Conservation (phyloP, 92 coral and sea anemone species). For the Zoanthus gigantus region DNA sequence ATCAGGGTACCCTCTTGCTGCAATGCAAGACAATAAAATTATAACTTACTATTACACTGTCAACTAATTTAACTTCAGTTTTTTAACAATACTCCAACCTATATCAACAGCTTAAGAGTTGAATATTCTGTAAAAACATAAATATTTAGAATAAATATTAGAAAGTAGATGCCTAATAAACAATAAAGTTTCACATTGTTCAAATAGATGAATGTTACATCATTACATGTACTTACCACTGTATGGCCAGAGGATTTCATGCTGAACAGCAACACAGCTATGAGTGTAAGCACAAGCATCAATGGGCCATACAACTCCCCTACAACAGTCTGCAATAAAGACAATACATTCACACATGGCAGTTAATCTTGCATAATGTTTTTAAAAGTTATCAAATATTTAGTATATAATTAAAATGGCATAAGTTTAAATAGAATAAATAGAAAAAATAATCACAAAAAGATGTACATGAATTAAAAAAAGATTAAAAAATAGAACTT, state of each 20-base stretch:
- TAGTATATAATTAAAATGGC: background rate
- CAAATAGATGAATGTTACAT: too few relatives aligned
- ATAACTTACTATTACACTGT: too few relatives aligned
- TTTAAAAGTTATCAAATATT: too few relatives aligned
- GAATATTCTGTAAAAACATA: too few relatives aligned
- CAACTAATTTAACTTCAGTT: background rate
- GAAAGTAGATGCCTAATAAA: background rate
- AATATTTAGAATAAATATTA: too few relatives aligned
- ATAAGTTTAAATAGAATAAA: too few relatives aligned
- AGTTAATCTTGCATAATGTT: background rate
- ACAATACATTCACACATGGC: background rate
- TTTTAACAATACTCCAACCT: background rate
- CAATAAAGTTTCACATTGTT: background rate
- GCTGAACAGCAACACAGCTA: constrained; percentile 88
- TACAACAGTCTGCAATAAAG: constrained; percentile 91
- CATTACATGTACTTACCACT: constrained; percentile 88
- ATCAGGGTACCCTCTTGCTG: constrained; percentile 99
- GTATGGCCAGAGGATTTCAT: constrained; percentile 99
- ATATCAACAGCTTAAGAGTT: background rate
- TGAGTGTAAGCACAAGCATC: constrained; percentile 96
- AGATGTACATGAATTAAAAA: too few relatives aligned
- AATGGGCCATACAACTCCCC: constrained; percentile 99
- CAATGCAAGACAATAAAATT: constrained; percentile 12
- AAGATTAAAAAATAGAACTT: too few relatives aligned
- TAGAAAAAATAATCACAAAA: background rate